A percentile compares a stretch with the other conserved stretches of the same genome.
Conservation (phyloP, 2,797 vertebrate genomes). For the Rhincodon typus region DNA sequence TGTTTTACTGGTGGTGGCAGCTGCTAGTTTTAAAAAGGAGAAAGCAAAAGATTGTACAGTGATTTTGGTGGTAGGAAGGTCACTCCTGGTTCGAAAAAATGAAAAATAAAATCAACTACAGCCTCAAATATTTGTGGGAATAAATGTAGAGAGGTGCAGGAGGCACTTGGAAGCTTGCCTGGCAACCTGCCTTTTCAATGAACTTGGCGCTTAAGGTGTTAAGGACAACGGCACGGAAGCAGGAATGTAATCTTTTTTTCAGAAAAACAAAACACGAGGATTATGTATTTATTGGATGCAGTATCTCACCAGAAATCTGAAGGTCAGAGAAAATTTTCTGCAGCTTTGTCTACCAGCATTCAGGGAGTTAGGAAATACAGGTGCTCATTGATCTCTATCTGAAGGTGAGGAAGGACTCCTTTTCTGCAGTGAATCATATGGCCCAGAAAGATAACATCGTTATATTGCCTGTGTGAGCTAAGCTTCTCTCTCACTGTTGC, state of each 20-base stretch:
- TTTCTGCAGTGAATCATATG: neutral
- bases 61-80: too few species aligned
- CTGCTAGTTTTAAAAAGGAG: too few species aligned
- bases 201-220: neutral
- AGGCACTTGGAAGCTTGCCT: neutral
- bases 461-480: neutral
- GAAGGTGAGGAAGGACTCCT: neutral
- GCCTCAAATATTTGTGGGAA: neutral
- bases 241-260: neutral
- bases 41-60: too few species aligned
- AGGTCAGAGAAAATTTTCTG: constrained; percentile 15
- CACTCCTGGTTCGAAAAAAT: too few species aligned
- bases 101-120: too few species aligned
- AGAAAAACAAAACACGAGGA: neutral
- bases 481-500: neutral
- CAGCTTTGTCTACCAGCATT: neutral
- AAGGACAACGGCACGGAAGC: neutral
- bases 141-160: too few species aligned
- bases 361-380: neutral
- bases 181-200: neutral
- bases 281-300: neutral
- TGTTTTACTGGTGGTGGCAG: too few species aligned
- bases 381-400: neutral
- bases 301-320: neutral
- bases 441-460: neutral